Base-by-base conservation (phyloP, 2,797 vertebrate species). In the Huso huso region DNA sequence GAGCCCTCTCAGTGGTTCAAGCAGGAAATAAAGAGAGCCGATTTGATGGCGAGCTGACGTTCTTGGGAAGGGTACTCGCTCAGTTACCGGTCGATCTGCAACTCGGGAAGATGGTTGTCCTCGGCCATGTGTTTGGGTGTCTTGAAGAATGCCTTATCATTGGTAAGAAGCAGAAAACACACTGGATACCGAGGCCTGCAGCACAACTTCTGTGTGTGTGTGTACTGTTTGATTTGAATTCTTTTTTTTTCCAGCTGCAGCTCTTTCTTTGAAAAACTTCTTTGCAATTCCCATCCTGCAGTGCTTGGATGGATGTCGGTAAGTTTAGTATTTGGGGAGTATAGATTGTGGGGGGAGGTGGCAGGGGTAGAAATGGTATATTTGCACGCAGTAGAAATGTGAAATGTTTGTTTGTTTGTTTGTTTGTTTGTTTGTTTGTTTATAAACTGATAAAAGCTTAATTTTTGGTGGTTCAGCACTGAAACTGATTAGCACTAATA, bases 81-180 rank as follows among this genome's bases (percentile, higher is more conserved):
- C 85, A 93, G 4, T 81, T 99, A 15, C 97, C 97, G 0, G 83
- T 99, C 69, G 86, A 88, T 58, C 82, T 93, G 70, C 83, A 80
- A 67, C 87, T 98, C 4, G 95, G 95, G 49, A 99, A 98, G 73
- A 70, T 99, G 77, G 81, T 98, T 23, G 91, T 96, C 48, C 84
- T 99, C 2, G 96, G 96, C 0, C 92, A 98, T 1, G 76, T 87
- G 13, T 98, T 98, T 4, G 93, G 93, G 7, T 97, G 95, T 71
- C 87, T 99, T 68, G 90, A 97, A 8, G 95, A 99, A 55, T 93
- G 92, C 70, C 92, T 99, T 55, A 95, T 98, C 69, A 93, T 97
- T 69, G 95, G 96, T 96, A 73, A 83, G 69, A 37, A 64, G 23
- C 63, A 66, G 18, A 2, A 37, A 37, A 37, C 23, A 37, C 23